Conservation (phyloP, 2,113 vertebrate species). For the Syngnathoides biaculeatus region DNA sequence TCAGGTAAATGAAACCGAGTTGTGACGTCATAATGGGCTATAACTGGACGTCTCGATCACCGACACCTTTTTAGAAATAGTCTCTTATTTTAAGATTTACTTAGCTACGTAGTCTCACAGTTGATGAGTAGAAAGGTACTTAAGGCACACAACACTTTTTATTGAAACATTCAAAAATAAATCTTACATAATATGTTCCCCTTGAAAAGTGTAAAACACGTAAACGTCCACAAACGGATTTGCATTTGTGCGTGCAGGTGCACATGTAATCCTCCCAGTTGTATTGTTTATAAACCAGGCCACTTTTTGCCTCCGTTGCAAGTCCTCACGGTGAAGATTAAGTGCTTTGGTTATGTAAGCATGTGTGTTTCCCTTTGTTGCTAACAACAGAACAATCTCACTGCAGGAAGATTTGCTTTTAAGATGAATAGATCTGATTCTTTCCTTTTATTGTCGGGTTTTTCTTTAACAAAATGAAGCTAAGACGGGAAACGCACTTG, state of each 20-base stretch:
- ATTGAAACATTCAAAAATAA: not conserved
- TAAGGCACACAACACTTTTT: no score
- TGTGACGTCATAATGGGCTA: no score
- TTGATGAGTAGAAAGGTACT: no score
- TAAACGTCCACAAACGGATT: not conserved
- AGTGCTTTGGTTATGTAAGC: conserved; percentile 35
- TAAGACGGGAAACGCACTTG: conserved; percentile 12
- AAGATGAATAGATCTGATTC: conserved; percentile 29
- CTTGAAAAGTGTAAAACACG: not conserved
- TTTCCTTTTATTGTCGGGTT: not conserved
- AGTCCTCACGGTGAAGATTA: conserved; percentile 29
- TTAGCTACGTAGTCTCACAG: no score
- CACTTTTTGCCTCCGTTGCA: conserved; percentile 23
- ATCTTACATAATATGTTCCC: not conserved
- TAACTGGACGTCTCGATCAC: no score
- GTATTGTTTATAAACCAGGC: conserved; percentile 16
- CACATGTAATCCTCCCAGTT: conserved; percentile 6
- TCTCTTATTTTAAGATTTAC: no score
- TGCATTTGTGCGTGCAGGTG: conserved; percentile 4
- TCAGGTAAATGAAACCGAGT: no score
- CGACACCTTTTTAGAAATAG: no score
- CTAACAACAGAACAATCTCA: conserved; percentile 30
- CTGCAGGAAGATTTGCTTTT: conserved; percentile 23
- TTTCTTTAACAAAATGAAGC: conserved; percentile 1
- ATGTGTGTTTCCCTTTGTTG: conserved; percentile 14